Conservation (phyloP, 2,113 vertebrate species). For the Ceyx cyanopectus region DNA sequence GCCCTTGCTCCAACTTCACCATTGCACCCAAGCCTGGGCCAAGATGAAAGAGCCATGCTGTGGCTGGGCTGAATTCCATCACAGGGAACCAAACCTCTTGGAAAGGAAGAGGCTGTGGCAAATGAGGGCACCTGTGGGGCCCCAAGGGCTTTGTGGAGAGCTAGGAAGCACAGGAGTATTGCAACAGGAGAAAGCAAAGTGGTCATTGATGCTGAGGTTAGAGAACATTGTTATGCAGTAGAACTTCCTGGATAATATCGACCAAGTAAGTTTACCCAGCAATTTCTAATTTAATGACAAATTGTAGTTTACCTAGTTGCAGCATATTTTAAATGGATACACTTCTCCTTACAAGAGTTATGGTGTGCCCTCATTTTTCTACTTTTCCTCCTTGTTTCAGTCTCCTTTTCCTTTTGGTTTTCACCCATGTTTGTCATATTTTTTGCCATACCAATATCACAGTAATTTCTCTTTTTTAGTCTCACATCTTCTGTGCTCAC, state of each 20-base stretch:
- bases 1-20: not conserved
- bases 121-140: not conserved
- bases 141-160: not conserved
- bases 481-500: not conserved
- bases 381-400: not conserved
- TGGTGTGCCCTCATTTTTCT: not conserved
- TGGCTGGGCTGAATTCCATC: accelerated
- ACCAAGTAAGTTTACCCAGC: not conserved
- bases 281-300: not conserved
- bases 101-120: not conserved
- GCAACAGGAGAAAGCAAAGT: not conserved
- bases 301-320: not conserved
- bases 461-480: not conserved
- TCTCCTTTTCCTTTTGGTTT: not conserved
- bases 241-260: not conserved
- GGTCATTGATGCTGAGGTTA: accelerated
- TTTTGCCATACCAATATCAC: not conserved
- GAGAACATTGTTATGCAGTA: not conserved
- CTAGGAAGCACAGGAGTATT: not conserved
- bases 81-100: not conserved
- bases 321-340: not conserved
- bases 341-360: not conserved
- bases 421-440: not conserved
- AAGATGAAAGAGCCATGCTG: not conserved
- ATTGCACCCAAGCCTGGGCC: not conserved